Percentiles rank a stretch among this genome's conserved stretches.
phyloP scores from a whole-genome alignment of 2,113 vertebrate species.

The Cricetomys ansorgei region DNA sequence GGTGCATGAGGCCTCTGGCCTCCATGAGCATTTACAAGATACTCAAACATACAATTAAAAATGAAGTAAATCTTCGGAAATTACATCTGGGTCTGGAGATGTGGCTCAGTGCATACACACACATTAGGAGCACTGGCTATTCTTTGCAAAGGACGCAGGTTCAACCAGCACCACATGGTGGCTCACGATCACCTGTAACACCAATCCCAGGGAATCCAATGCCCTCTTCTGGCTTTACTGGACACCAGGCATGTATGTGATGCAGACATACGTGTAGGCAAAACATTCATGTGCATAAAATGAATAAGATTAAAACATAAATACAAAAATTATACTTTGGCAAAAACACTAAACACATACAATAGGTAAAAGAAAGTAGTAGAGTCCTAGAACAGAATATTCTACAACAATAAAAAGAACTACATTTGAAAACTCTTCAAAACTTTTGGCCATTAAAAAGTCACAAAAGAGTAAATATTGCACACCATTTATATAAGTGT shows the following conservation, averaged over 20 bases:
- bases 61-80: not conserved
- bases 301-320: not conserved
- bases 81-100: too few species aligned
- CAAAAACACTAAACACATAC: too few species aligned
- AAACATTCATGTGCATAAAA: not conserved
- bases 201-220: too few species aligned
- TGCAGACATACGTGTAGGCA: not conserved
- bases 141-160: too few species aligned
- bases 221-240: too few species aligned
- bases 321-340: too few species aligned
- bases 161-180: too few species aligned
- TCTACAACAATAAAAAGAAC: constrained; percentile 30
- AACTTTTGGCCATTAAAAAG: constrained; percentile 21
- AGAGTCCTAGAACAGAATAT: not conserved
- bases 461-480: not conserved
- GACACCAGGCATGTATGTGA: not conserved
- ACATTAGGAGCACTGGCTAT: too few species aligned
- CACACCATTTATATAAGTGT: not conserved
- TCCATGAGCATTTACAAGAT: not conserved
- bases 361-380: not conserved
- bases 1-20: not conserved
- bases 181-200: too few species aligned
- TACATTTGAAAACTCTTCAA: constrained; percentile 41
- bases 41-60: not conserved
- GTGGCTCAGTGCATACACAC: too few species aligned